Evolutionary conservation across 2,113 vertebrate genomes (phyloP).

Genomic region (Galemys pyrenaicus): DNA sequence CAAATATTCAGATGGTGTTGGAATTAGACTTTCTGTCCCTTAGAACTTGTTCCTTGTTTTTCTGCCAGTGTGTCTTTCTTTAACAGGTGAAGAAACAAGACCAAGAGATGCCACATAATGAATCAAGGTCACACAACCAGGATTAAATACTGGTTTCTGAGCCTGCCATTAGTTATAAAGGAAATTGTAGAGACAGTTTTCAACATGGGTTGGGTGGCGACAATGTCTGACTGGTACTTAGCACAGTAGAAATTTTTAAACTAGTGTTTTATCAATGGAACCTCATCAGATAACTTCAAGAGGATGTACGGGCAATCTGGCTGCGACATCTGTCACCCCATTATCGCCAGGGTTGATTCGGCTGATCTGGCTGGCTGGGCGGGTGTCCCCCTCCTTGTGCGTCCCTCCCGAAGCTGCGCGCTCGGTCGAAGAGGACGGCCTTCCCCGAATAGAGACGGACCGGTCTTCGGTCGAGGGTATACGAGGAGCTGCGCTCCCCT

Average conservation of each 20-base stretch:
- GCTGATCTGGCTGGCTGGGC: no score
- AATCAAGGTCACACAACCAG: neutral
- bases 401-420: no score
- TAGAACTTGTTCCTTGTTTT: neutral
- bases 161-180: neutral
- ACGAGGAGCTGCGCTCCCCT: no score
- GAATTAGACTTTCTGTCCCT: neutral
- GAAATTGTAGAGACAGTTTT: neutral
- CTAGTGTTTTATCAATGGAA: neutral
- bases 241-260: neutral
- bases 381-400: no score
- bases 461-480: no score
- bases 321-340: no score
- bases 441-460: no score
- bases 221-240: neutral
- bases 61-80: neutral
- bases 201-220: neutral
- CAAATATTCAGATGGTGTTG: neutral
- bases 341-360: no score
- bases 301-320: no score
- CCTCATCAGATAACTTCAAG: neutral
- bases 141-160: neutral
- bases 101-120: neutral
- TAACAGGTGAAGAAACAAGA: constrained; percentile 1
- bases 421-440: no score